Evolutionary conservation across 2,113 vertebrate genomes (phyloP).

Genomic region (Microtus oregoni): DNA sequence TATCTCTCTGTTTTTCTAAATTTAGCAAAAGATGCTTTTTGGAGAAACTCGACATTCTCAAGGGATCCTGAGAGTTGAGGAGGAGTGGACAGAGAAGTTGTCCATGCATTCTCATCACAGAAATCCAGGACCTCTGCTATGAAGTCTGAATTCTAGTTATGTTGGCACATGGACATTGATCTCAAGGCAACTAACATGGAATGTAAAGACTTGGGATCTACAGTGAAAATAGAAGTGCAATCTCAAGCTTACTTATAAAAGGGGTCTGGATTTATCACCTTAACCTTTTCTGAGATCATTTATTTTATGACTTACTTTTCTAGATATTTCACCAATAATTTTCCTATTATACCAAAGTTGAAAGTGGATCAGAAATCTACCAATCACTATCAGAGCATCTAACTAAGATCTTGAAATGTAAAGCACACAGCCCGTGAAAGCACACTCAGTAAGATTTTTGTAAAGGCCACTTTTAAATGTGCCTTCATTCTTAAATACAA

Average conservation of each 20-base stretch:
- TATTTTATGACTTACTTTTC: slow-evolving; percentile 10
- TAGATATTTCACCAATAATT: background rate
- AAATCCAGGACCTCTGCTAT: background rate
- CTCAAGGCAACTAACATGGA: background rate
- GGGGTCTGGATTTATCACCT: background rate
- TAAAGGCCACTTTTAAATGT: background rate
- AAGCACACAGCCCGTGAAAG: background rate
- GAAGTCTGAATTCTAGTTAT: background rate
- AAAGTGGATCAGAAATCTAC: background rate
- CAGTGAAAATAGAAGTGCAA: background rate
- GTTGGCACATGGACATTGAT: background rate
- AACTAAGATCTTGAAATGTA: background rate
- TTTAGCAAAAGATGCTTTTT: slow-evolving; percentile 25
- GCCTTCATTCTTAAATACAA: slow-evolving; percentile 71
- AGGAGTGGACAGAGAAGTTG: background rate
- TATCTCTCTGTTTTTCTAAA: background rate
- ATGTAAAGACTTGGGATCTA: background rate
- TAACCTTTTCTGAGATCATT: background rate
- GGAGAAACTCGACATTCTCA: background rate
- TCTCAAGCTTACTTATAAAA: background rate
- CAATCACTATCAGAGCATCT: background rate
- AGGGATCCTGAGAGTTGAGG: background rate
- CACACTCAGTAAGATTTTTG: slow-evolving; percentile 9
- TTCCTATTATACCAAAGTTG: background rate
- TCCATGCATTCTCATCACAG: background rate